Evolutionary conservation across 2,113 vertebrate species (phyloP).

Genomic region (Micronycteris hirsuta): DNA sequence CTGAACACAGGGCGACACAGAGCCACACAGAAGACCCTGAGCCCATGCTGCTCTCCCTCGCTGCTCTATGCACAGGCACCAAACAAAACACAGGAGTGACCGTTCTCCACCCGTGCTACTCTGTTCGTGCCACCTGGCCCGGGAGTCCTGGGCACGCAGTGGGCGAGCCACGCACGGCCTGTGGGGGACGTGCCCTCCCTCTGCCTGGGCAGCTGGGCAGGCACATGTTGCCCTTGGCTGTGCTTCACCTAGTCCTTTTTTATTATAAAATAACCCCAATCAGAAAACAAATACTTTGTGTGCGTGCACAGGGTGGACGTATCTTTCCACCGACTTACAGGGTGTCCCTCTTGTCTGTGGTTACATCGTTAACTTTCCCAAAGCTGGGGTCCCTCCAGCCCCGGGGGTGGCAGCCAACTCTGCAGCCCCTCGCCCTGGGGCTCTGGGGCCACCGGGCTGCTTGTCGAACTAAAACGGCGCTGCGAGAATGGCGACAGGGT

Average conservation of each 20-base stretch:
- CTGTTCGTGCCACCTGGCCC: too few species aligned
- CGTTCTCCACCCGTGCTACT: too few species aligned
- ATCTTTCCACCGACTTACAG: accelerated
- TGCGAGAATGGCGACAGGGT: background rate
- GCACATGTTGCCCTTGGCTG: accelerated
- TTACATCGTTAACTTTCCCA: accelerated
- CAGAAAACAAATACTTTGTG: accelerated
- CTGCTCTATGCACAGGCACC: too few species aligned
- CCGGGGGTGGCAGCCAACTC: background rate
- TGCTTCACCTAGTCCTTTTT: accelerated
- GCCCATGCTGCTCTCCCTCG: too few species aligned
- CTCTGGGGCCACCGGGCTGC: accelerated
- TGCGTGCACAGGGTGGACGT: background rate
- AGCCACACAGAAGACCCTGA: too few species aligned
- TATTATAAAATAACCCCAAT: background rate
- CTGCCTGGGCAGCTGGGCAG: background rate
- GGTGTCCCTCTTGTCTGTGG: accelerated
- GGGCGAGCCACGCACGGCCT: accelerated
- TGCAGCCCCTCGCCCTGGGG: background rate
- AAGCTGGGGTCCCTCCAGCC: accelerated
- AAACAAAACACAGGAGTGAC: too few species aligned
- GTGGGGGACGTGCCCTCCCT: background rate
- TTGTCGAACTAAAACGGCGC: accelerated
- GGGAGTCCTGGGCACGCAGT: too few species aligned
- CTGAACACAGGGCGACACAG: too few species aligned